These are phyloP conservation scores for Oedothorax gibbosus DNA, from an alignment of 1,140 invertebrate genomes.

Conservation along the genomic window DNA sequence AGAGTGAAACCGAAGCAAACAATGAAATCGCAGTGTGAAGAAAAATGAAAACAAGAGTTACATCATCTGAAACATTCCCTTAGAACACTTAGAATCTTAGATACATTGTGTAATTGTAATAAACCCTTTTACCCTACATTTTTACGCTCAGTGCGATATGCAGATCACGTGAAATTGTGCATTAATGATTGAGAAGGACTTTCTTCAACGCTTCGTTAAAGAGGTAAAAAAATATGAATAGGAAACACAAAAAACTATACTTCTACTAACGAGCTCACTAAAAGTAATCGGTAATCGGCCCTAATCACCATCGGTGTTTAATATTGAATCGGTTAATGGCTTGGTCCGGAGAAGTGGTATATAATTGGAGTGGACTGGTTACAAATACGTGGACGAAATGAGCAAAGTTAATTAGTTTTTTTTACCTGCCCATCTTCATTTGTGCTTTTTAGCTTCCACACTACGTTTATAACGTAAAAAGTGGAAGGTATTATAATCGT, in stretches of 20 bases:
- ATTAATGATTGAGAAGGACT: background rate
- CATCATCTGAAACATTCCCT: too few species aligned
- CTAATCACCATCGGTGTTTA: slow-evolving; percentile 16
- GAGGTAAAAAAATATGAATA: background rate
- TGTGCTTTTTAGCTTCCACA: background rate
- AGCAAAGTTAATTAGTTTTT: background rate
- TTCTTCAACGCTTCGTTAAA: slow-evolving; percentile 14
- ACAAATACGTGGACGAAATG: background rate
- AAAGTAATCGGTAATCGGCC: background rate
- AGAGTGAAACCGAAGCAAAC: too few species aligned
- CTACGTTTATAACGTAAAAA: too few species aligned
- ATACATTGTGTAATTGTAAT: too few species aligned
- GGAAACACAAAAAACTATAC: background rate
- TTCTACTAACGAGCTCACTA: background rate
- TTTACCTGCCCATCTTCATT: background rate
- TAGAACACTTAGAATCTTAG: too few species aligned
- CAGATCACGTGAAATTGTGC: slow-evolving; percentile 18
- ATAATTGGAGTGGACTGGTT: background rate
- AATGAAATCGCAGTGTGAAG: too few species aligned
- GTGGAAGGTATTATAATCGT: too few species aligned
- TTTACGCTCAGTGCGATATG: too few species aligned
- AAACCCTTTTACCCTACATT: background rate
- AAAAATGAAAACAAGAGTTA: too few species aligned
- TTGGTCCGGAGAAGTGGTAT: background rate
- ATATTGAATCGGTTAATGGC: slow-evolving; percentile 25